Percentiles rank a stretch among this genome's conserved stretches.
Evolutionary conservation across 2,888 invertebrate species (phyloP).

Genomic region (Leptura quadrifasciata): DNA sequence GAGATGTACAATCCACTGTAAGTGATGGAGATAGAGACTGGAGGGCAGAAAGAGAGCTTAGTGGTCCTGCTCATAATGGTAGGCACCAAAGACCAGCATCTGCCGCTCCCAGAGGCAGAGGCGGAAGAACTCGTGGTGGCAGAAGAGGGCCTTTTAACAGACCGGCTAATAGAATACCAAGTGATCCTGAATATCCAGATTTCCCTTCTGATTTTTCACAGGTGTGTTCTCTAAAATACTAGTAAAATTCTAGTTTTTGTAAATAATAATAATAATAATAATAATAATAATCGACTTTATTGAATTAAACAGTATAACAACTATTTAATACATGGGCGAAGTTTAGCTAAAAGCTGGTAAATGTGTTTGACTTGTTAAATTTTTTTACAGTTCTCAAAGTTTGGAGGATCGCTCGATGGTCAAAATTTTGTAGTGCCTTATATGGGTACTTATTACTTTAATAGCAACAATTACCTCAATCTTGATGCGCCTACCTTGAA

Average conservation of each 20-base stretch:
- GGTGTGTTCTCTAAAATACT: conserved; percentile 60
- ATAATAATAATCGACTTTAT: too few species aligned
- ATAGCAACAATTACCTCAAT: conserved; percentile 73
- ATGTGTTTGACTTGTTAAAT: not conserved
- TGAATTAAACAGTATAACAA: too few species aligned
- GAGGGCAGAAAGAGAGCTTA: conserved; percentile 66
- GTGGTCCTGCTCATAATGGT: conserved; percentile 58
- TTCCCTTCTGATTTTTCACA: conserved; percentile 74
- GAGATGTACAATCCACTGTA: conserved; percentile 70
- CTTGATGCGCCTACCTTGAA: conserved; percentile 79
- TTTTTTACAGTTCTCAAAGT: conserved; percentile 51
- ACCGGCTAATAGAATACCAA: conserved; percentile 72
- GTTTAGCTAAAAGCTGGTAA: too few species aligned
- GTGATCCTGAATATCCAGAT: conserved; percentile 74
- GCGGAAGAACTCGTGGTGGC: conserved; percentile 75
- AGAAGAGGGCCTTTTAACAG: conserved; percentile 73
- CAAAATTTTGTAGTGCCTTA: conserved; percentile 73
- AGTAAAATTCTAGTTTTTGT: too few species aligned
- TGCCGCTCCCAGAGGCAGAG: conserved; percentile 68
- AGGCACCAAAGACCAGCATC: conserved; percentile 71
- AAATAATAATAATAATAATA: too few species aligned
- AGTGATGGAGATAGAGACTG: conserved; percentile 72
- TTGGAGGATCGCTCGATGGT: conserved; percentile 51
- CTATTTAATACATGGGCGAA: too few species aligned
- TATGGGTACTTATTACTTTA: conserved; percentile 80